Percentiles rank a stretch among this genome's conserved stretches.
Conservation (phyloP, 1,140 invertebrate genomes). For the Patella vulgata region DNA sequence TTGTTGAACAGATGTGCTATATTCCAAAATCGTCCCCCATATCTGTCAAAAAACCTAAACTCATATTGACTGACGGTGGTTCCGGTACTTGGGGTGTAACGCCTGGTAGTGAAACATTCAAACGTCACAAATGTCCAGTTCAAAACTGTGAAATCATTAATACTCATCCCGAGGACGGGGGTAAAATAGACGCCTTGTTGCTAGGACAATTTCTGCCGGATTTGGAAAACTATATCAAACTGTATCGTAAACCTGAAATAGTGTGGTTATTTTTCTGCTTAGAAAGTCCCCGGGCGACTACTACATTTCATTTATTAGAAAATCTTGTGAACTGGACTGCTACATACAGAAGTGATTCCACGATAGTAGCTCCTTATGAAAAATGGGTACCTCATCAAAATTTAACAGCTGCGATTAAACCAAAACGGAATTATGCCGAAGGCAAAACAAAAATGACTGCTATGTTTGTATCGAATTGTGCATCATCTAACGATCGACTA, state of each 20-base stretch:
- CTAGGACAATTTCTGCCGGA: not conserved
- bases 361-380: constrained; percentile 94
- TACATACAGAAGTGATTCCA: constrained; percentile 87
- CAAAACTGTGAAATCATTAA: not conserved
- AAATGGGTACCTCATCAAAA: constrained; percentile 63
- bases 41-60: not conserved
- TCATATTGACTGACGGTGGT: not conserved
- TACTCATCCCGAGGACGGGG: no score
- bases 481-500: constrained; percentile 69
- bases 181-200: constrained; percentile 10
- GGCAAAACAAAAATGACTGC: constrained; percentile 66
- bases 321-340: constrained; percentile 87
- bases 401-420: not conserved
- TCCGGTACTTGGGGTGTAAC: not conserved
- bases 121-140: not conserved
- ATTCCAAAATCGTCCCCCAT: not conserved
- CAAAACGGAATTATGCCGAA: constrained; percentile 41
- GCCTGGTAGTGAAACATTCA: not conserved
- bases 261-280: constrained; percentile 34
- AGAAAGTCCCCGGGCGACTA: constrained; percentile 21
- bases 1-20: constrained; percentile 14
- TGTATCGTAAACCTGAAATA: not conserved
- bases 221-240: not conserved
- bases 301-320: constrained; percentile 7
- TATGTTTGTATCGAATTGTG: constrained; percentile 72